These are phyloP conservation scores for Distichodus sexfasciatus DNA, from an alignment of 2,797 vertebrate genomes.

Conservation along the genomic window DNA sequence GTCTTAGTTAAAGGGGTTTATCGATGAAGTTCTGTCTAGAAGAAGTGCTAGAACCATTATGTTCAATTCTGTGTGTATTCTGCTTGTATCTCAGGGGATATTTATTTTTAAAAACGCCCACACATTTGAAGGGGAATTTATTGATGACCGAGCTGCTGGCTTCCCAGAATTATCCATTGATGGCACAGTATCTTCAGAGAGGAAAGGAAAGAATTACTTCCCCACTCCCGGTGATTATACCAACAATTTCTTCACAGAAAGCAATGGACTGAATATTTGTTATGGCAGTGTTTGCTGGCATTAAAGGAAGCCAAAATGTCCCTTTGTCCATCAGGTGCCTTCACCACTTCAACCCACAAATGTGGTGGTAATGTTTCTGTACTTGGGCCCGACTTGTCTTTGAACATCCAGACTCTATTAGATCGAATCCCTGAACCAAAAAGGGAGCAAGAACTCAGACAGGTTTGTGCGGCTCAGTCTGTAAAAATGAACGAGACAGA, in stretches of 20 bases:
- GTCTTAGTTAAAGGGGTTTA: too few species aligned
- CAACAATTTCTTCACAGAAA: background rate
- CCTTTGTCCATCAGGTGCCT: constrained; percentile 36
- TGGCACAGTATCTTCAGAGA: constrained; percentile 26
- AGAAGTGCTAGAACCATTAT: too few species aligned
- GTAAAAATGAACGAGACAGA: too few species aligned
- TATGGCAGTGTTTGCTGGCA: too few species aligned
- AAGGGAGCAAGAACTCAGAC: constrained; percentile 67
- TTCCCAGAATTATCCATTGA: constrained; percentile 39
- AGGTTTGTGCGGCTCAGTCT: constrained; percentile 78
- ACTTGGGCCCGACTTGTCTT: constrained; percentile 67
- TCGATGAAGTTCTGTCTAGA: background rate
- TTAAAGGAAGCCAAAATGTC: background rate
- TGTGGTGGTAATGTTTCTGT: constrained; percentile 9
- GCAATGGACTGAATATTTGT: background rate
- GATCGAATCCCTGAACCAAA: constrained; percentile 63
- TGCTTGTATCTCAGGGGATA: constrained; percentile 72
- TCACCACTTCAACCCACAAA: constrained; percentile 13
- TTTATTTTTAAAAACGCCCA: constrained; percentile 76
- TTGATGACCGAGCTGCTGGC: constrained; percentile 67
- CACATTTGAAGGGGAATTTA: constrained; percentile 75
- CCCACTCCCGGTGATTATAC: constrained; percentile 60
- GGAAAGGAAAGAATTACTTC: constrained; percentile 33
- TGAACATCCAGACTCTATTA: constrained; percentile 74
- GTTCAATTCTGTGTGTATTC: too few species aligned